Evolutionary conservation across 1,140 invertebrate species (phyloP).

Genomic region (Trissolcus basalis): DNA sequence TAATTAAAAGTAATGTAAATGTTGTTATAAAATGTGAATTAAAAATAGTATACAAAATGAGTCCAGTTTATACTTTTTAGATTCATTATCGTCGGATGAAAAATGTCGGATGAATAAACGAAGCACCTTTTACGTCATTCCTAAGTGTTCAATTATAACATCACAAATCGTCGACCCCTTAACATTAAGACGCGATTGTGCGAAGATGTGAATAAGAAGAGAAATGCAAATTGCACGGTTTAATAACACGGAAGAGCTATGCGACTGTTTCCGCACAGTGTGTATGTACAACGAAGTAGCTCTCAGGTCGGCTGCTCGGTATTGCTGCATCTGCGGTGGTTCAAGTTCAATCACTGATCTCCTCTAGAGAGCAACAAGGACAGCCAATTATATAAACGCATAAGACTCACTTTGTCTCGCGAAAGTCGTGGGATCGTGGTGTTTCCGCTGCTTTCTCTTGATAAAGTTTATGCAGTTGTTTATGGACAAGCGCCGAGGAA

Average conservation of each 20-base stretch:
- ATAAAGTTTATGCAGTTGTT: constrained; percentile 28
- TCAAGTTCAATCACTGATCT: constrained; percentile 42
- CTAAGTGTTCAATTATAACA: no score
- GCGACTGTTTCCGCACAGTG: constrained; percentile 5
- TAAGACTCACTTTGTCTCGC: constrained; percentile 36
- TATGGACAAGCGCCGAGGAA: constrained; percentile 25
- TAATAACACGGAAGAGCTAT: constrained; percentile 14
- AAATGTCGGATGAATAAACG: no score
- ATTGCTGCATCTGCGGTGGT: constrained; percentile 10
- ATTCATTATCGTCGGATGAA: no score
- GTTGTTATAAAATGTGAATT: no score
- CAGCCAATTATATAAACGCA: constrained; percentile 17
- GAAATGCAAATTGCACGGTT: constrained; percentile 12
- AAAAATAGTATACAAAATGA: no score
- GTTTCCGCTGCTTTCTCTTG: constrained; percentile 43
- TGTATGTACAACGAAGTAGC: constrained; percentile 4
- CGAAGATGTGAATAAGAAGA: background rate
- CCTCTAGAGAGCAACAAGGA: constrained; percentile 36
- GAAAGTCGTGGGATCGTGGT: constrained; percentile 44
- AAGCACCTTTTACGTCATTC: no score
- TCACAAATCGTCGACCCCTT: no score
- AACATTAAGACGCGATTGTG: background rate
- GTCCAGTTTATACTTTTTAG: no score
- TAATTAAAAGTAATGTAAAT: no score
- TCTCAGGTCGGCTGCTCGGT: constrained; percentile 4